Evolutionary conservation across 2,797 vertebrate genomes (phyloP), one percentile per base, ranked within the genome.

Genomic region (Pteropus rufus): DNA sequence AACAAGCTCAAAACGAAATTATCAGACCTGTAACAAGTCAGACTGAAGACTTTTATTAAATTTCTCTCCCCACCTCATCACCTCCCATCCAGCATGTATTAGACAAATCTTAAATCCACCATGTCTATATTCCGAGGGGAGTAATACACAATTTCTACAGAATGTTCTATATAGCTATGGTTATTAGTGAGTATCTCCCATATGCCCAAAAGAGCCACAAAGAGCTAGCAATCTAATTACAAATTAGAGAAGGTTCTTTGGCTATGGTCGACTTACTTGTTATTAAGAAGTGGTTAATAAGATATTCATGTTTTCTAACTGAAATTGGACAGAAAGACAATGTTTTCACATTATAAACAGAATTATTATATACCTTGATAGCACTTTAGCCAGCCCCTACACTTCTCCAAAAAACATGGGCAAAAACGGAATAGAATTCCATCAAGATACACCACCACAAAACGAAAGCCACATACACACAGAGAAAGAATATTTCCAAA

Each of bases 1-100:
- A 79, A 84, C 12, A 91, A 23, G 44, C n/a, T 89, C 69, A 72
- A 90, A 88, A 79, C 31, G 91, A 60, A 97, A 82, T 67, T 81
- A 89, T 4, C 0, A 52, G 21, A 23, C 24, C 60, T 72, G 1
- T 7, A 90, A 83, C n/a, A 84, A n/a, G 26, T 2, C 29, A 76
- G 29, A 84, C 39, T 39, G 6, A 95, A 44, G 31, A 60, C 21
- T 34, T 64, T 49, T 83, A 49, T 26, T 82, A 26, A 39, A 58
- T 54, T 39, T 94, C 36, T 39, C 80, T 52, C 82, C 62, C 26
- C 36, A 62, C 60, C 18, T 29, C 10, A 46, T 10, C 15, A 26
- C 41, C 34, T 34, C 39, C 39, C 49, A 36, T n/a, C 10, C 7
- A 56, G 9, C 62, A 49, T 85, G 0, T n/a, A 69, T n/a, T 36